phyloP scores from a whole-genome alignment of 1,140 invertebrate species.

The Brachionus asplanchnoidis region DNA sequence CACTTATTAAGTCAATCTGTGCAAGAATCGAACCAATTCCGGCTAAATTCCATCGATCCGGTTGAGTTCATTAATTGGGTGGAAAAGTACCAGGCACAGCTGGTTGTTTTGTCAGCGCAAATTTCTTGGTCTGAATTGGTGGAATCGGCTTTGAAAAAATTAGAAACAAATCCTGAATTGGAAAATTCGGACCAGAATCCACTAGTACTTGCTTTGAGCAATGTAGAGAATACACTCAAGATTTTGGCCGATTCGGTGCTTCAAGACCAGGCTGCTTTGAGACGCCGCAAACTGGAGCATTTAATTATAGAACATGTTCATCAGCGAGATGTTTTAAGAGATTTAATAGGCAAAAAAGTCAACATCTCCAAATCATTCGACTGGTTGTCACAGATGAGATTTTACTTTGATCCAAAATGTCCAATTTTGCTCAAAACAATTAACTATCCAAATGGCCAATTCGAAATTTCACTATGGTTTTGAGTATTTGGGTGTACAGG shows the following conservation, averaged over 20 bases:
- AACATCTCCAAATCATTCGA: constrained; percentile 80
- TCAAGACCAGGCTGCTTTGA: constrained; percentile 88
- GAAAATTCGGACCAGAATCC: constrained; percentile 59
- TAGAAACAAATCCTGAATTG: constrained; percentile 44
- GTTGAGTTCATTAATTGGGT: constrained; percentile 42
- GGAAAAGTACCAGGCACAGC: constrained; percentile 69
- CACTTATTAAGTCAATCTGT: constrained; percentile 79
- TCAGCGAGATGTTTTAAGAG: constrained; percentile 88
- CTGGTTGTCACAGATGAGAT: constrained; percentile 96
- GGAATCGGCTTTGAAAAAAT: constrained; percentile 66
- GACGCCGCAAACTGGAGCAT: constrained; percentile 91
- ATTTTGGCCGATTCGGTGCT: constrained; percentile 94
- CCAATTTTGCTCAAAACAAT: constrained; percentile 84
- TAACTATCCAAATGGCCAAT: constrained; percentile 98
- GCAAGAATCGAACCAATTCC: constrained; percentile 66
- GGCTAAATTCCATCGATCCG: constrained; percentile 9
- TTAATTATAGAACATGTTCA: constrained; percentile 99
- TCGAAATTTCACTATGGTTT: constrained; percentile 98
- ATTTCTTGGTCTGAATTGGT: constrained; percentile 94
- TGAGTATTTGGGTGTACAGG: constrained; percentile 85
- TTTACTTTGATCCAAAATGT: constrained; percentile 94
- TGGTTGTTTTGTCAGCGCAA: constrained; percentile 90
- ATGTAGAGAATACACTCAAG: constrained; percentile 85
- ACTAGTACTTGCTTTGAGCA: constrained; percentile 71
- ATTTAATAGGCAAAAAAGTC: constrained; percentile 76